Conservation (phyloP, 1,140 invertebrate species). For the Hypsibius dujardini region DNA sequence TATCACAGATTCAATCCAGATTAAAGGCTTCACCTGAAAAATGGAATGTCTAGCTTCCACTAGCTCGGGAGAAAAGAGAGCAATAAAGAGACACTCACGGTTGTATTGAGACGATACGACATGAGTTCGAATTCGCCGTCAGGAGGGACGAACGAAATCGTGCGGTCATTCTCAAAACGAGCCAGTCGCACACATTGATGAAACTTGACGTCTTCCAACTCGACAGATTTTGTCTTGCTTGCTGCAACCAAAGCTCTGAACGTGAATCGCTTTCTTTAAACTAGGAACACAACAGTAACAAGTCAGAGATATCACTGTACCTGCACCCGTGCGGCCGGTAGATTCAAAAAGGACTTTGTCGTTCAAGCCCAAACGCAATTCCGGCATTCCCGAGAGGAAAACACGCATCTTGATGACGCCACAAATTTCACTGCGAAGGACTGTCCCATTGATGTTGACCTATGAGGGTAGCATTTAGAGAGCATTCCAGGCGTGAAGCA, state of each 20-base stretch:
- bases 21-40: constrained; percentile 70
- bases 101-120: constrained; percentile 92
- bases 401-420: constrained; percentile 98
- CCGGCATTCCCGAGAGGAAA: constrained; percentile 98
- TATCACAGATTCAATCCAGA: constrained; percentile 99
- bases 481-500: too few relatives aligned
- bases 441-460: constrained; percentile 94
- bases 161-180: constrained; percentile 91
- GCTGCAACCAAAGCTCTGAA: constrained; percentile 27
- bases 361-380: constrained; percentile 88
- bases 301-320: constrained; percentile 18
- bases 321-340: constrained; percentile 50
- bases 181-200: constrained; percentile 97
- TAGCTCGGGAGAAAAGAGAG: too few relatives aligned
- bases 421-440: constrained; percentile 91
- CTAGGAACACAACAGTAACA: background rate
- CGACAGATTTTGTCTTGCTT: constrained; percentile 95
- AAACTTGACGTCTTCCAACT: constrained; percentile 98
- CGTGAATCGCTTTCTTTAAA: background rate
- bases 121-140: constrained; percentile 99
- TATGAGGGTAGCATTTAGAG: constrained; percentile 24
- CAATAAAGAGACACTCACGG: constrained; percentile 42
- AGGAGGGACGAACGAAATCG: constrained; percentile 95
- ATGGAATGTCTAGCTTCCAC: background rate
- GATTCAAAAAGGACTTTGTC: constrained; percentile 98